Evolutionary conservation across 2,797 vertebrate species (phyloP), one percentile per base, ranked within the genome.

Genomic region (Acestrorhynchus altus): DNA sequence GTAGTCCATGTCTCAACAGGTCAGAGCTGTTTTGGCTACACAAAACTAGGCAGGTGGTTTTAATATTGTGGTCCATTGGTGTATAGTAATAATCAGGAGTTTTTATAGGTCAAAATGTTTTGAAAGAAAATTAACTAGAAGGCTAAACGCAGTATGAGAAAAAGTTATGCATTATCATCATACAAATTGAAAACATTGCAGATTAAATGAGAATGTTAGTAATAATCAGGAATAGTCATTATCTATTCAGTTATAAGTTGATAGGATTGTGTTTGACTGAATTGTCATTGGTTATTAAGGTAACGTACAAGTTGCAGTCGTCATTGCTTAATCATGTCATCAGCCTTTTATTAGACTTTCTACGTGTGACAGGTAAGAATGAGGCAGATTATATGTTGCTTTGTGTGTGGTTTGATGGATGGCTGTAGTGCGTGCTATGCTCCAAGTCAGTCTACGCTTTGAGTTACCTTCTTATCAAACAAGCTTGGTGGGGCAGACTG

Each of bases 311-410:
- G 54, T 20, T 40, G 28, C 26, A 39, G 67, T 67, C 56, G 39
- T n/a, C 47, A n/a, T 47, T 40, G 72, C 28, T 69, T 42, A 67
- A 79, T 70, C 44, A 67, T 56, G 67, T 72, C 47, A 60, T 40
- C 47, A 10, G 44, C 18, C 22, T 52, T 67, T 73, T 52, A 67
- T 73, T 79, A 73, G 54, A 26, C 1, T 10, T 64, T 64, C 39
- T 10, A 47, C 22, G 47, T 49, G 24, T 49, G 49, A 64, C 26
- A 70, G n/a, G 22, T 65, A 24, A 6, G 4, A 78, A 65, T n/a
- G 18, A 40, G 16, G 52, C 39, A 59, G 61, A 73, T 79, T 67
- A 73, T 11, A 46, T 7, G 4, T 67, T 59, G 26, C 31, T 18
- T 51, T 73, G 40, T 67, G 28, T 13, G 16, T 16, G 6, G 13